These are phyloP conservation scores for Scartelaos histophorus DNA, from an alignment of 2,113 vertebrate species.

Conservation along the genomic window DNA sequence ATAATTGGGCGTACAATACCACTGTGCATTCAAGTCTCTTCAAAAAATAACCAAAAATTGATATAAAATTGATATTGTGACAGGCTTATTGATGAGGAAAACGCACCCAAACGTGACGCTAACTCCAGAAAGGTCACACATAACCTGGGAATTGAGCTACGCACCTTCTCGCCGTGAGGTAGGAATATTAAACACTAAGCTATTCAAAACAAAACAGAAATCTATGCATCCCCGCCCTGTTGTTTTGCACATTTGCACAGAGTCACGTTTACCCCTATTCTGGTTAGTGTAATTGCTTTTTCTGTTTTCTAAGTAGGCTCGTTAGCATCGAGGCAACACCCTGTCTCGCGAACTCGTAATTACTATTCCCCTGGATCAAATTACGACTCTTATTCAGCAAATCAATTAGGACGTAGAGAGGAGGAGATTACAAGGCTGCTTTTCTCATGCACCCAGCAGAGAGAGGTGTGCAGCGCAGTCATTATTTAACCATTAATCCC, in stretches of 20 bases:
- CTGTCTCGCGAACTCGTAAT: slow-evolving; percentile 48
- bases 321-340: slow-evolving; percentile 55
- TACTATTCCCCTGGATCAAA: slow-evolving; percentile 66
- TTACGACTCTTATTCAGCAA: slow-evolving; percentile 58
- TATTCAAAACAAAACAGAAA: background rate
- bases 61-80: too few species aligned
- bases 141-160: too few species aligned
- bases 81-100: too few species aligned
- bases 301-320: slow-evolving; percentile 51
- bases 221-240: background rate
- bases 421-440: slow-evolving; percentile 54
- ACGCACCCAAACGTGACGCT: too few species aligned
- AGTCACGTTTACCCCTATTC: slow-evolving; percentile 14
- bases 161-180: too few species aligned
- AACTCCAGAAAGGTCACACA: too few species aligned
- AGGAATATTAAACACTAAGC: too few species aligned
- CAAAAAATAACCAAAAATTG: too few species aligned
- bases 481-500: slow-evolving; percentile 67
- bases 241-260: background rate
- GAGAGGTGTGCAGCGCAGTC: slow-evolving; percentile 59
- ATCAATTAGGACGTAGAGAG: slow-evolving; percentile 61
- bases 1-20: too few species aligned
- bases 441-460: slow-evolving; percentile 55
- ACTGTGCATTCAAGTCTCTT: too few species aligned
- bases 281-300: slow-evolving; percentile 41